These are phyloP conservation scores for Harmothoe impar DNA, from an alignment of 2,888 invertebrate genomes.

Conservation along the genomic window DNA sequence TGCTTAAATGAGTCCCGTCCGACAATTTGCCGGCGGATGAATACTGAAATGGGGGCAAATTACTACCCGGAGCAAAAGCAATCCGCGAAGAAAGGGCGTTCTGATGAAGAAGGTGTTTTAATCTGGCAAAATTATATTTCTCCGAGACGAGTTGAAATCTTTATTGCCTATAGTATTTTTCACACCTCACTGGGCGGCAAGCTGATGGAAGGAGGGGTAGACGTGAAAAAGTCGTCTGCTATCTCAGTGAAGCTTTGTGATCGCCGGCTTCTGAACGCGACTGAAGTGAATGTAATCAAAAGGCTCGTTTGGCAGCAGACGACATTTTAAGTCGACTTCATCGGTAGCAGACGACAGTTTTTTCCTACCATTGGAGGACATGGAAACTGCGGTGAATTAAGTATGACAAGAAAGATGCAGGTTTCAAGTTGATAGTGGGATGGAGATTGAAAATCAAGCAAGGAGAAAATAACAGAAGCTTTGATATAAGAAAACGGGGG, in stretches of 20 bases:
- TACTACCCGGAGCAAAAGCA: conserved; percentile 55
- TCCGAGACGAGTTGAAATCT: conserved; percentile 58
- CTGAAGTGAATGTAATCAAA: conserved; percentile 57
- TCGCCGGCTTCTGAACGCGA: conserved; percentile 11
- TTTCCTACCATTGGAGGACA: conserved; percentile 50
- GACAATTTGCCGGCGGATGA: conserved; percentile 54
- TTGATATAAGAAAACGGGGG: background rate
- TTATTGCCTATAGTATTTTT: conserved; percentile 63
- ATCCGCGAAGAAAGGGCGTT: conserved; percentile 46
- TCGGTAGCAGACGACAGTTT: conserved; percentile 31
- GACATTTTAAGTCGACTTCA: conserved; percentile 24
- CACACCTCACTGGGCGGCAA: conserved; percentile 38
- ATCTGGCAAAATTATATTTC: conserved; percentile 57
- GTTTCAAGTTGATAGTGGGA: background rate
- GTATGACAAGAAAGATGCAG: conserved; percentile 28
- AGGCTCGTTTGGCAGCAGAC: conserved; percentile 47
- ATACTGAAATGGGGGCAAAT: conserved; percentile 55
- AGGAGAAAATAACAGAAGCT: background rate
- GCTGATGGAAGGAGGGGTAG: conserved; percentile 24
- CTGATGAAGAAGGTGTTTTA: conserved; percentile 61
- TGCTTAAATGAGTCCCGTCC: conserved; percentile 55
- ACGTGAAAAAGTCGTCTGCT: conserved; percentile 34
- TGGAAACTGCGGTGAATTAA: conserved; percentile 43
- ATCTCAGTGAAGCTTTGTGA: conserved; percentile 27
- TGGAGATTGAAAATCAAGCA: conserved; percentile 26